These are phyloP conservation scores for Gorsachius magnificus DNA, from an alignment of 2,797 vertebrate genomes.

Conservation along the genomic window DNA sequence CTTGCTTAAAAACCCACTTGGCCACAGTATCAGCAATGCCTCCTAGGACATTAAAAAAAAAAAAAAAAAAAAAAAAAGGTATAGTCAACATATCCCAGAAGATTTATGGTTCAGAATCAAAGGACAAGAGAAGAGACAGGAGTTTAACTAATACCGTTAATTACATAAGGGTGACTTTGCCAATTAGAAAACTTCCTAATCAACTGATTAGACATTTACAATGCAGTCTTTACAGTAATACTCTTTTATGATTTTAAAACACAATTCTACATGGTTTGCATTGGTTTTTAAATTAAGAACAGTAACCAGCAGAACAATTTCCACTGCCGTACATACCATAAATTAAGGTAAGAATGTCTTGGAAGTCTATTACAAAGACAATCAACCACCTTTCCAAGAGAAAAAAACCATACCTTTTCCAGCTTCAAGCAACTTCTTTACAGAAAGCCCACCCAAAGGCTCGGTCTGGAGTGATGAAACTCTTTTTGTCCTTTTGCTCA, in stretches of 20 bases:
- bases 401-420: slow-evolving; percentile 83
- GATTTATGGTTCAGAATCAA: neutral
- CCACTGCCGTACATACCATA: neutral
- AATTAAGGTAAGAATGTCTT: neutral
- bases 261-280: neutral
- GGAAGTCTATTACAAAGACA: neutral
- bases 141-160: neutral
- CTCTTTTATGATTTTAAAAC: neutral
- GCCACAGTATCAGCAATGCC: slow-evolving; percentile 92
- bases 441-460: slow-evolving; percentile 82
- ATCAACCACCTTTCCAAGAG: neutral
- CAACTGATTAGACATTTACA: neutral
- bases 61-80: too few species aligned
- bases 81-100: neutral
- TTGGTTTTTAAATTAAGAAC: neutral
- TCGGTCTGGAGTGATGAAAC: slow-evolving; percentile 75
- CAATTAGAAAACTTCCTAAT: neutral
- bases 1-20: slow-evolving; percentile 94
- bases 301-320: neutral
- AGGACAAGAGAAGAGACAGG: neutral
- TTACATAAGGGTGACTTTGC: neutral
- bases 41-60: slow-evolving; percentile 72
- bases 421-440: slow-evolving; percentile 88
- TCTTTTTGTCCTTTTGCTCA: slow-evolving; percentile 41
- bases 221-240: neutral